Conservation (phyloP, 1,140 invertebrate genomes). For the Spodoptera litura region DNA sequence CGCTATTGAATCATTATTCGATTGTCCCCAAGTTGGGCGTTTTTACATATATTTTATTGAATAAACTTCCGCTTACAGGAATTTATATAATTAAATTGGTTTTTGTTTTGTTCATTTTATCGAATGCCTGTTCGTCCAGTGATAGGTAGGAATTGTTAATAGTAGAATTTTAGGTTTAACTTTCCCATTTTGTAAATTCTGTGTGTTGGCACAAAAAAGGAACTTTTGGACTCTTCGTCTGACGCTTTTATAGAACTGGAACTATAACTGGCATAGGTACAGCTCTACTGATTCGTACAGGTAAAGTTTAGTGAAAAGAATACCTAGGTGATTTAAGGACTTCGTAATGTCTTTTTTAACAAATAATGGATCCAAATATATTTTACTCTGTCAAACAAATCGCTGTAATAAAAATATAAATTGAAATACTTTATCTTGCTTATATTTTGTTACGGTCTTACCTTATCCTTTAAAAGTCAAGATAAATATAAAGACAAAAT, state of each 20-base stretch:
- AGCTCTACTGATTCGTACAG: not conserved
- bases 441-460: too few species aligned
- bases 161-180: not conserved
- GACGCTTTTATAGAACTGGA: too few species aligned
- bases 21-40: constrained; percentile 63
- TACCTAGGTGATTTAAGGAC: not conserved
- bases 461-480: not conserved
- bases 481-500: not conserved
- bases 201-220: not conserved
- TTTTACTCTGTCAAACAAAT: too few species aligned
- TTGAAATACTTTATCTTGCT: not conserved
- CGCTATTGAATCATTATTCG: constrained; percentile 70
- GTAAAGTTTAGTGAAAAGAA: not conserved
- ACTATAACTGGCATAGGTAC: too few species aligned
- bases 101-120: constrained; percentile 5
- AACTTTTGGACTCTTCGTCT: too few species aligned
- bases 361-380: too few species aligned
- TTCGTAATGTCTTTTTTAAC: not conserved
- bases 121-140: not conserved
- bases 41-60: constrained; percentile 60
- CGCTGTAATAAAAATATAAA: not conserved
- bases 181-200: not conserved
- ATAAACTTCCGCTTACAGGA: constrained; percentile 52
- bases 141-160: not conserved
- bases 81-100: constrained; percentile 22